Evolutionary conservation across 2,113 vertebrate genomes (phyloP).

Genomic region (Otus sunia): DNA sequence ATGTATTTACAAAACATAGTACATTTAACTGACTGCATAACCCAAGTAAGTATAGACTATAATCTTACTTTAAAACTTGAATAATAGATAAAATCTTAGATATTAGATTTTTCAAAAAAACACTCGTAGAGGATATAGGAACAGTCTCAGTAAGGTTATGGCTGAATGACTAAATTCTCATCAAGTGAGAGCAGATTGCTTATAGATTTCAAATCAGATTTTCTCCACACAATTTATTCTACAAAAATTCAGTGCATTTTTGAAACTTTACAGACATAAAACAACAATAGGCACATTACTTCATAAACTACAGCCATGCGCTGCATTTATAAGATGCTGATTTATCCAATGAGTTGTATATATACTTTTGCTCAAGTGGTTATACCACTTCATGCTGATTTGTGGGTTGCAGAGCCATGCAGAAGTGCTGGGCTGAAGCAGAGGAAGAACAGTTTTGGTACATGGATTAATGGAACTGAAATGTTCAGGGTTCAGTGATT

Average conservation of each 20-base stretch:
- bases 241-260: neutral
- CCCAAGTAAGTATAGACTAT: neutral
- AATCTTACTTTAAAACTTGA: neutral
- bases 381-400: neutral
- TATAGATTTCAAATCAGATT: conserved; percentile 15
- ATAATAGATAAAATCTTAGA: neutral
- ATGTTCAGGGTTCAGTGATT: neutral
- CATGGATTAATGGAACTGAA: neutral
- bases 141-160: neutral
- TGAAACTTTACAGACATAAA: neutral
- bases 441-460: neutral
- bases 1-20: neutral
- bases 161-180: neutral
- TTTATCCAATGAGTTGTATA: neutral
- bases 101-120: neutral
- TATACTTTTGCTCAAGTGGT: neutral
- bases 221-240: neutral
- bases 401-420: neutral
- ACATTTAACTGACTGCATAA: neutral
- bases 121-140: neutral
- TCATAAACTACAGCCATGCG: neutral
- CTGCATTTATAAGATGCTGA: neutral
- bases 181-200: neutral
- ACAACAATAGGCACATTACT: neutral
- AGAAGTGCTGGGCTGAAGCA: neutral